Evolutionary conservation across 2,113 vertebrate species (phyloP), one percentile per base, ranked within the genome.

Genomic region (Ornithorhynchus anatinus): DNA sequence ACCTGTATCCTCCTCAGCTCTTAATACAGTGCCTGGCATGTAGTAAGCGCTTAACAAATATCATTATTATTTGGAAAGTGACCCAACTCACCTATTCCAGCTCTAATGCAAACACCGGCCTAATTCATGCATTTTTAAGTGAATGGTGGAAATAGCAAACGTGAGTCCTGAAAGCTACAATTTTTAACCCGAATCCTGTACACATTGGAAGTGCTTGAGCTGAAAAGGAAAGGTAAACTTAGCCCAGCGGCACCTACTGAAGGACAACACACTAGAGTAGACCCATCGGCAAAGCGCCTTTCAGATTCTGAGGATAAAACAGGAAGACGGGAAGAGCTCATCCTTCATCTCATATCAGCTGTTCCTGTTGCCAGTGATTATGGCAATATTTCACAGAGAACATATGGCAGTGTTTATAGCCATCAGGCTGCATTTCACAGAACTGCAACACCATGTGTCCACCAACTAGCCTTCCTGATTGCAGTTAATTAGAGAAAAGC

Each of bases 371-470:
- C 88, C 82, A 85, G 44, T 74, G 89, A 89, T 88, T 79, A 86
- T 61, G 78, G 84, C 79, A 91, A 80, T 82, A 76, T 90, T 88
- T 90, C 88, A 84, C 74, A 59, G 81, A 74, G 88, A 93, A 89
- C 91, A 92, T 92, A 92, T 91, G 93, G 91, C 91, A 54, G 12
- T 80, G 85, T 88, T 92, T 90, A 87, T 68, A 91, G 86, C 90
- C 91, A 92, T 92, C 91, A 89, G 92, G 86, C 89, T 89, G 87
- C 75, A 83, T 87, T 90, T 89, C 91, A 89, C 80, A 88, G 89
- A 81, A 86, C 84, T 76, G 81, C 1, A 20, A 87, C 87, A 92
- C 91, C 91, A 90, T 91, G 91, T 91, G 90, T 91, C 91, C 89
- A 85, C 84, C 82, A 89, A 87, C 88, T 88, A 92, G 87, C 91